These are phyloP conservation scores for Delia radicum DNA, from an alignment of 1,140 invertebrate genomes.

Conservation along the genomic window DNA sequence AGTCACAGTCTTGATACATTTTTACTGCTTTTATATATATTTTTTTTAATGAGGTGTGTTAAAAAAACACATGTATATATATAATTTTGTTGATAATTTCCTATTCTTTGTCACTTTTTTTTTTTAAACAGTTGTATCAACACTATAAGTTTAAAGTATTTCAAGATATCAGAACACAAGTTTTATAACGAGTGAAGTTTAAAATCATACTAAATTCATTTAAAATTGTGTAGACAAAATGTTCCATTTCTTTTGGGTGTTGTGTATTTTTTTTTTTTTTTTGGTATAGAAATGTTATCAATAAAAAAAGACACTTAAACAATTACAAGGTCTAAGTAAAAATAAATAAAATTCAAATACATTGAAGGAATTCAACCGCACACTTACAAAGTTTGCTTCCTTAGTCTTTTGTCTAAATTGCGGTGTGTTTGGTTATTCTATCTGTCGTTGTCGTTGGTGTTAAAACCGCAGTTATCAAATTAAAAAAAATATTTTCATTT, in stretches of 20 bases:
- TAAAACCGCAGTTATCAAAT: background rate
- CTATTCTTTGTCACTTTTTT: background rate
- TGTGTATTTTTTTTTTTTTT: background rate
- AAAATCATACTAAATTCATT: constrained; percentile 2
- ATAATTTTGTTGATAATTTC: background rate
- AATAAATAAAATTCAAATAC: background rate
- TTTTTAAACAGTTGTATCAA: background rate
- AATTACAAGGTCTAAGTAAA: background rate
- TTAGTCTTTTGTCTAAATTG: background rate
- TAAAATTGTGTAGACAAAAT: background rate
- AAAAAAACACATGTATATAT: background rate
- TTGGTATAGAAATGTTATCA: background rate
- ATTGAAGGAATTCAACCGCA: background rate
- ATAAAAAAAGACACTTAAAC: background rate
- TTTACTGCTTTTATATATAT: background rate
- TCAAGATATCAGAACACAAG: background rate
- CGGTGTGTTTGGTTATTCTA: background rate
- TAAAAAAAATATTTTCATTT: background rate
- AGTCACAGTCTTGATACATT: background rate
- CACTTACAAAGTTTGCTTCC: constrained; percentile 11
- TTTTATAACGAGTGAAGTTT: background rate
- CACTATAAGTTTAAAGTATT: background rate
- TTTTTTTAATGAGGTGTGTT: background rate
- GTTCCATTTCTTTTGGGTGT: background rate
- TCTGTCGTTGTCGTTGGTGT: background rate